Evolutionary conservation across 2,888 invertebrate species (phyloP), one percentile per base, ranked within the genome.

Genomic region (Baccha elongata): DNA sequence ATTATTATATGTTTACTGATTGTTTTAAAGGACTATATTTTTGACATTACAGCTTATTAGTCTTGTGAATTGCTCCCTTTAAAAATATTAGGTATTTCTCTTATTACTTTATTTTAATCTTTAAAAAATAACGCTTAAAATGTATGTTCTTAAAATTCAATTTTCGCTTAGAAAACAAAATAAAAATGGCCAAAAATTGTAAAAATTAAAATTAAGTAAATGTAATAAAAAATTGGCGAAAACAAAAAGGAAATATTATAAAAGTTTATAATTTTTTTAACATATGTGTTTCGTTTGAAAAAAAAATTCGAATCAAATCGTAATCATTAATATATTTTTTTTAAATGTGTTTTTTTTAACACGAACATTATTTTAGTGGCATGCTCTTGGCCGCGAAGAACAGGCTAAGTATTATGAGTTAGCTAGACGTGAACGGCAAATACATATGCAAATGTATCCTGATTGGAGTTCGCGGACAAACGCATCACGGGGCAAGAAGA

Each of bases 351-450:
- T 26, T 26, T 26, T 26, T 3, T 32, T 5, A 32, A 64, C 37
- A 40, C 42, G n/a, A 44, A 62, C 60, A 80, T 32, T 26, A 50
- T 32, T 23, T 74, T 86, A 99, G 98, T 99, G 99, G 99, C 99
- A 99, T 94, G 98, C 98, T 92, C 95, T 99, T 94, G 97, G 98
- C 92, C 96, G 98, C 93, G 97, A 98, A 93, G 98, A 99, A 93
- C 99, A 99, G 94, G 97, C 98, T 93, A 98, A 98, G 94, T 99
- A 99, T 95, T 99, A 99, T 94, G 98, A 98, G 93, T 94, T 98
- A 95, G 98, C 99, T 91, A 94, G 98, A 92, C 96, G 98, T 92
- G 99, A 99, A 93, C 95, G 98, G 92, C 98, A 99, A 94, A 95
- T 98, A 92, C 99, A 99, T 94, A 96, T 97, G 96, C 97, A 98